These are phyloP conservation scores for Cheilosia variabilis DNA, from an alignment of 2,888 invertebrate genomes.

Conservation along the genomic window DNA sequence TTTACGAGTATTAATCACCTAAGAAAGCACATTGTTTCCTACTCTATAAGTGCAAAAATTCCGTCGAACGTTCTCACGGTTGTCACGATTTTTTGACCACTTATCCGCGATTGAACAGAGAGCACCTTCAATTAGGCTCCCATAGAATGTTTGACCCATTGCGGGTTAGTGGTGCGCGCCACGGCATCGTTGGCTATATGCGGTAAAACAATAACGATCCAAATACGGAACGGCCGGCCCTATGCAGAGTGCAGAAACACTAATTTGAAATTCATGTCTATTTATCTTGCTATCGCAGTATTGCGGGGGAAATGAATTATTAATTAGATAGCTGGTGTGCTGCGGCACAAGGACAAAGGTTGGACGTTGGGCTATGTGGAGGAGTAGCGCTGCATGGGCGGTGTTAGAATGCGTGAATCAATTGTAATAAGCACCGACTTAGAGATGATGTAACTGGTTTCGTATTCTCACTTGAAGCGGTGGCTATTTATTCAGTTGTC, in stretches of 20 bases:
- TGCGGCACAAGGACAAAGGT: conserved; percentile 33
- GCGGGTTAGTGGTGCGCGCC: conserved; percentile 21
- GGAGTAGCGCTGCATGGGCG: not conserved
- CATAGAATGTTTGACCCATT: conserved; percentile 61
- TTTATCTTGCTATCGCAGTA: conserved; percentile 66
- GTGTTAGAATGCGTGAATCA: conserved; percentile 26
- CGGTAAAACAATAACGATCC: conserved; percentile 37
- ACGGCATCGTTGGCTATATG: not conserved
- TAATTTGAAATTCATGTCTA: conserved; percentile 74
- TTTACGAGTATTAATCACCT: conserved; percentile 53
- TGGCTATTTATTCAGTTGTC: too few relatives aligned
- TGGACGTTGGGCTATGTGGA: not conserved
- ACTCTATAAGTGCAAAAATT: not conserved
- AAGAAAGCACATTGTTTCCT: conserved; percentile 12
- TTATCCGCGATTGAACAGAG: conserved; percentile 42
- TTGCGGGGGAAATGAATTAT: conserved; percentile 68
- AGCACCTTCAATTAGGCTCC: conserved; percentile 65
- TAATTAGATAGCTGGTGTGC: conserved; percentile 55
- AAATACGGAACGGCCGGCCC: conserved; percentile 59
- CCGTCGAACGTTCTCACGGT: conserved; percentile 57
- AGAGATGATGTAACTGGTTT: conserved; percentile 12
- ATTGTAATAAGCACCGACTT: conserved; percentile 6
- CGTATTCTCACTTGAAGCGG: not conserved
- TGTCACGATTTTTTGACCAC: conserved; percentile 64
- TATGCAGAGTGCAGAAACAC: conserved; percentile 58